Base-by-base conservation (phyloP, 2,888 invertebrate species). In the Argyresthia albistria region DNA sequence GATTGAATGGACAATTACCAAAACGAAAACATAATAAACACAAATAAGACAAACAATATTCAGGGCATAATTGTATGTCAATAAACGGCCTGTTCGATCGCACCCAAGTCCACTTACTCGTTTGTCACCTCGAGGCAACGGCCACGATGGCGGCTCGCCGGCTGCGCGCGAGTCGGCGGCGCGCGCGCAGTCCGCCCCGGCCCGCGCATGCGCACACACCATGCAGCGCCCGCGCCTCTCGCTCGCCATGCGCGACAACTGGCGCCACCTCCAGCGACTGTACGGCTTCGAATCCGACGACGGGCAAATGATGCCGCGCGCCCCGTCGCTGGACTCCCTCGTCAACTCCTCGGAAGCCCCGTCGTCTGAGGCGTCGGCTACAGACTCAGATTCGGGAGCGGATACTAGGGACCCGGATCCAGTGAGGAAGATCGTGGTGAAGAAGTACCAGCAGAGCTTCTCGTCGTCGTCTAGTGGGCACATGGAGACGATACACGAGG, bases 401-500 rank as follows among this genome's bases (percentile, higher is more conserved):
- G 92, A 92, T 69, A 89, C 90, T 45, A 88, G 89, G 54, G 74
- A 87, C 59, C 73, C 84, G 58, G 83, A 83, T 49, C 77, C 77
- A 0, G 64, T 69, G 1, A 46, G 35, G n/a, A 51, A 46, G 37
- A 48, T 35, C 51, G 55, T 8, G 9, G 43, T 73, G 63, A 75
- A 83, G 67, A 87, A 83, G 68, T 83, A 73, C 63, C 77, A 75
- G 9, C 86, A 88, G 60, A 87, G 82, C 68, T 87, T 72, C 76
- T 88, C 88, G 59, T 88, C 87, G 15, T 87, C 87, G 60, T 91
- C 91, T 66, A 90, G 89, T 71, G 91, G 79, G 61, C 91, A 90
- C 73, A 94, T 95, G 94, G 94, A 94, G 76, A 95, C 95, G 50
- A 95, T 95, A 58, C 90, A 93, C 55, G 95, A 95, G 74, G 95